phyloP scores from a whole-genome alignment of 2,888 invertebrate species.

The Zaprionus obscuricornis region DNA sequence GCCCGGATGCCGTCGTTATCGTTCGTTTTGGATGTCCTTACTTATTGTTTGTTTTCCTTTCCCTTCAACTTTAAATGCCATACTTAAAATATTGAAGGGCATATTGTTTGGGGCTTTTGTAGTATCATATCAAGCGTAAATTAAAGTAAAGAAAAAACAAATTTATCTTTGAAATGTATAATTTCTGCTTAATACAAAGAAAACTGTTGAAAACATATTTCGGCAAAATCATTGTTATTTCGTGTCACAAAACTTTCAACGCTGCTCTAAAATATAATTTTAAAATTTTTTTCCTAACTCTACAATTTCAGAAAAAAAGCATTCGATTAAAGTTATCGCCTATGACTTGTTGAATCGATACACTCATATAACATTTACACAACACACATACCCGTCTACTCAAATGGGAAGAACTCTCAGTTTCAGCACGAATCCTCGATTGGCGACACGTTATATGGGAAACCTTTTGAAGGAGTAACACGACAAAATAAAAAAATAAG shows the following conservation, averaged over 20 bases:
- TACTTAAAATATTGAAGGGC: constrained; percentile 17
- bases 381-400: too few species aligned
- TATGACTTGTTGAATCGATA: not conserved
- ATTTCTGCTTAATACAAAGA: too few species aligned
- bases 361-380: not conserved
- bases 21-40: constrained; percentile 36
- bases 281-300: too few species aligned
- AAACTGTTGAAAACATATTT: too few species aligned
- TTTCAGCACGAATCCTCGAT: constrained; percentile 13
- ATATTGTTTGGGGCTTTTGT: constrained; percentile 40
- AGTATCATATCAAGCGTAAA: too few species aligned
- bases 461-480: constrained; percentile 24
- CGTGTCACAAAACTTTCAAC: too few species aligned
- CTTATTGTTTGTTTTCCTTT: constrained; percentile 51
- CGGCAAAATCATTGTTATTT: too few species aligned
- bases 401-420: constrained; percentile 8
- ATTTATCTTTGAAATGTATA: too few species aligned
- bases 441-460: constrained; percentile 7
- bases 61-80: constrained; percentile 16
- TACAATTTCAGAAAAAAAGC: too few species aligned
- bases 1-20: constrained; percentile 15
- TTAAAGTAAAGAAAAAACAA: too few species aligned
- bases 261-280: too few species aligned
- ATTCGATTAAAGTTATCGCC: constrained; percentile 7
- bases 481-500: constrained; percentile 5